Percentiles rank a stretch among this genome's conserved stretches.
phyloP scores from a whole-genome alignment of 2,888 invertebrate genomes.

The Stenotaenia linearis region DNA sequence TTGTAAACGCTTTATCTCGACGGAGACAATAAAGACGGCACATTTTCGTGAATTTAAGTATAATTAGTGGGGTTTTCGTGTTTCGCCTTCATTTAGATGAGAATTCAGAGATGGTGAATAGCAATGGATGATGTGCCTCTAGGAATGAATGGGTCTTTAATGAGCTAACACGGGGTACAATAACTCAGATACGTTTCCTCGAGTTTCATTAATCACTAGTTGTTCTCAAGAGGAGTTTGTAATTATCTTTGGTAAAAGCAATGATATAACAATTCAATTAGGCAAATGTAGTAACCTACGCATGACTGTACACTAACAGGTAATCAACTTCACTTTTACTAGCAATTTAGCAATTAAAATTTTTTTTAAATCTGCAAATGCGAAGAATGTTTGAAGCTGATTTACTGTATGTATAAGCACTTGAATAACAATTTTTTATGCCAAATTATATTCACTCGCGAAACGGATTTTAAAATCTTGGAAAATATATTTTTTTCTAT shows the following conservation, averaged over 20 bases:
- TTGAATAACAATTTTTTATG: too few species aligned
- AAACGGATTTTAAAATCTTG: too few species aligned
- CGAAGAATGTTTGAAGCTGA: too few species aligned
- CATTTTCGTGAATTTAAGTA: background rate
- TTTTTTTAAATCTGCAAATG: too few species aligned
- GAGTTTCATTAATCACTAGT: background rate
- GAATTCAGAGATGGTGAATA: background rate
- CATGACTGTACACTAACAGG: background rate
- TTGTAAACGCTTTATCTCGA: background rate
- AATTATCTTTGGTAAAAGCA: background rate
- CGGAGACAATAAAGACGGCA: background rate
- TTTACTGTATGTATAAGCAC: too few species aligned
- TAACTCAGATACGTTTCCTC: background rate
- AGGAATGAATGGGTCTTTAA: conserved; percentile 7
- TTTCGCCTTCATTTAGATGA: background rate
- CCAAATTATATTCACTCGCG: too few species aligned
- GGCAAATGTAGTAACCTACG: background rate
- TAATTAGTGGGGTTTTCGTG: background rate
- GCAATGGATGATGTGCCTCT: background rate
- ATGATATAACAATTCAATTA: background rate
- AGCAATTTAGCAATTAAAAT: background rate
- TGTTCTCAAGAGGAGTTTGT: background rate
- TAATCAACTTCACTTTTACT: background rate
- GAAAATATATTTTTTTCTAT: too few species aligned
- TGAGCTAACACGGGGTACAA: conserved; percentile 8